Conservation (phyloP, 2,888 invertebrate species). For the Hemicrepidius hirtus region DNA sequence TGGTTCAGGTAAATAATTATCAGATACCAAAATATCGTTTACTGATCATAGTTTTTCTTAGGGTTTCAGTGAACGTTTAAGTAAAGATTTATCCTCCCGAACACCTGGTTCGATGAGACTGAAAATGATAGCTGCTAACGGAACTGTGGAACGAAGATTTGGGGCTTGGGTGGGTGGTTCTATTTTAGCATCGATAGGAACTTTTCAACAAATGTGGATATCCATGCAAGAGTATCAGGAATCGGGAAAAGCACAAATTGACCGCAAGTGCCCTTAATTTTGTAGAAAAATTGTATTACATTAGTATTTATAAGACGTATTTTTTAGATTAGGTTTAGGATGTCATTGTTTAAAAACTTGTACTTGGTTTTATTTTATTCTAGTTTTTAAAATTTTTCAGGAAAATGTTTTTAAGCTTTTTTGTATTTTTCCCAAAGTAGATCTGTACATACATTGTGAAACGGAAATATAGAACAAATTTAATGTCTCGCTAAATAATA, state of each 20-base stretch:
- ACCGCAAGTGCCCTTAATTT: conserved; percentile 91
- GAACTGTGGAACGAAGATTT: conserved; percentile 92
- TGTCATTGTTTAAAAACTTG: neutral
- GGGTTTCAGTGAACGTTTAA: conserved; percentile 96
- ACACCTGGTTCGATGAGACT: conserved; percentile 96
- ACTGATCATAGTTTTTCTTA: conserved; percentile 60
- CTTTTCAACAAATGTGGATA: conserved; percentile 99
- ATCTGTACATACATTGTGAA: no score
- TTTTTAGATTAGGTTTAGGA: neutral
- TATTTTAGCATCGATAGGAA: conserved; percentile 97
- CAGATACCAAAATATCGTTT: no score
- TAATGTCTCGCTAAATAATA: no score
- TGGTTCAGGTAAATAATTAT: conserved; percentile 89
- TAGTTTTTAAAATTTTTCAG: no score
- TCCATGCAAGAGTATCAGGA: conserved; percentile 99
- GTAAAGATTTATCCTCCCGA: conserved; percentile 87
- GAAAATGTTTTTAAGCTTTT: no score
- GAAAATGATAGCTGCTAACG: conserved; percentile 94
- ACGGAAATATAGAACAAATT: no score
- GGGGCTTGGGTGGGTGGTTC: conserved; percentile 99
- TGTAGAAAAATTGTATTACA: neutral
- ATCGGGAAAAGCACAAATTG: conserved; percentile 96
- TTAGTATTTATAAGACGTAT: neutral
- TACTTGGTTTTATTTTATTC: no score
- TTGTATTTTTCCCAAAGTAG: no score